Evolutionary conservation across 2,113 vertebrate species (phyloP).

Genomic region (Hyperoodon ampullatus): DNA sequence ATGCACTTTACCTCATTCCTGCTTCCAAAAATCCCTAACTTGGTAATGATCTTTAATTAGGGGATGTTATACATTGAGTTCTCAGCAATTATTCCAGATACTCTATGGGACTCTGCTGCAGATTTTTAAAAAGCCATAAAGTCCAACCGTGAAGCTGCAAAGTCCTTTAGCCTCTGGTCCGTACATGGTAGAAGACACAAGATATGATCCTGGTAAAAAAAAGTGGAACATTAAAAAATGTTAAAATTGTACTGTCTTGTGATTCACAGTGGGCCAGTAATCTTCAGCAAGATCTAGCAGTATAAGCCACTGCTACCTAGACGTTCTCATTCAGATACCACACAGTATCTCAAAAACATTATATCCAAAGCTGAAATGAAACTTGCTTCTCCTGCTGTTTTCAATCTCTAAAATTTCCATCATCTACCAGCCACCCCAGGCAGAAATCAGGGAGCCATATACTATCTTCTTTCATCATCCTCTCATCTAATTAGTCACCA

Average conservation of each 20-base stretch:
- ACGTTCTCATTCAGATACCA: not conserved
- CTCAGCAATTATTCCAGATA: constrained; percentile 55
- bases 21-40: constrained; percentile 43
- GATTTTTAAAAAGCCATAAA: constrained; percentile 19
- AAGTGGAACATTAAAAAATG: constrained; percentile 24
- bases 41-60: constrained; percentile 75
- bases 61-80: constrained; percentile 23
- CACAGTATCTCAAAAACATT: not conserved
- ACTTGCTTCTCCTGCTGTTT: not conserved
- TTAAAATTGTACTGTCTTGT: constrained; percentile 58
- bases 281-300: not conserved
- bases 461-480: not conserved
- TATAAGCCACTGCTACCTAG: not conserved
- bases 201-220: constrained; percentile 72
- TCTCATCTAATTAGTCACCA: not conserved
- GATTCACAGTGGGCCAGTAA: not conserved
- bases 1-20: constrained; percentile 58
- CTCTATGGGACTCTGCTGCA: constrained; percentile 28
- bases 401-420: not conserved
- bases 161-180: constrained; percentile 63
- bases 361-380: not conserved
- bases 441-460: not conserved
- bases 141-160: constrained; percentile 54
- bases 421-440: not conserved
- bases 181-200: constrained; percentile 59